Base-by-base conservation (phyloP, 1,140 invertebrate species). In the Drosophila bipectinata region DNA sequence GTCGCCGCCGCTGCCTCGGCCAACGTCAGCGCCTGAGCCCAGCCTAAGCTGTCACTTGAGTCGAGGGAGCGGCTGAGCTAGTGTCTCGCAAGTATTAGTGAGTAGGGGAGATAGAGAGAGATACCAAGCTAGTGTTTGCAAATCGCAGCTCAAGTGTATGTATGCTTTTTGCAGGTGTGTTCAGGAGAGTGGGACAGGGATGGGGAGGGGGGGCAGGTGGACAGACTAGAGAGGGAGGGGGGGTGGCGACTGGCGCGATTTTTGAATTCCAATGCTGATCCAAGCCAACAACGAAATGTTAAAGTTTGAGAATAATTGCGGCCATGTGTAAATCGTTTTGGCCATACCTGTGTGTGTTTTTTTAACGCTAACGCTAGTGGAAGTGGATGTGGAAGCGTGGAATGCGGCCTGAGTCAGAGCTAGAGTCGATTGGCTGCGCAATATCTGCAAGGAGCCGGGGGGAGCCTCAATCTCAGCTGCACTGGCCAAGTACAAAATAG, bases 221-320 rank as follows among this genome's bases (percentile, higher is more conserved):
- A 3, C 21, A 21, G 21, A 21, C 21, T 21, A 21, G 21, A 21
- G 21, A 15, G 8, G 24, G 39, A 12, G 54, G 24, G 14, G 8
- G 15, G 21, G 37, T 21, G 30, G 28, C 5, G 37, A 10, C 14
- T 12, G 10, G 51, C 73, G 82, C 78, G 74, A 82, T 85, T 88
- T 85, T 82, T 68, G 53, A 85, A 85, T 85, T 87, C 82, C 82
- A 87, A 78, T 59, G 82, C 69, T 82, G 82, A 71, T 73, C 77
- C 81, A 48, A 87, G 68, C 51, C 64, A 72, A 53, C 63, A 67
- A 67, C 63, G 63, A 85, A 85, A 85, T 85, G 82, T 72, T 85
- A 85, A 87, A 82, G 82, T 85, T 85, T 85, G 83, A 78, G 82
- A 85, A 85, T 85, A 87, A 81, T 82, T 87, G 81, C 66, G 63